Evolutionary conservation across 2,888 invertebrate species (phyloP).

Genomic region (Pyrochroa serraticornis): DNA sequence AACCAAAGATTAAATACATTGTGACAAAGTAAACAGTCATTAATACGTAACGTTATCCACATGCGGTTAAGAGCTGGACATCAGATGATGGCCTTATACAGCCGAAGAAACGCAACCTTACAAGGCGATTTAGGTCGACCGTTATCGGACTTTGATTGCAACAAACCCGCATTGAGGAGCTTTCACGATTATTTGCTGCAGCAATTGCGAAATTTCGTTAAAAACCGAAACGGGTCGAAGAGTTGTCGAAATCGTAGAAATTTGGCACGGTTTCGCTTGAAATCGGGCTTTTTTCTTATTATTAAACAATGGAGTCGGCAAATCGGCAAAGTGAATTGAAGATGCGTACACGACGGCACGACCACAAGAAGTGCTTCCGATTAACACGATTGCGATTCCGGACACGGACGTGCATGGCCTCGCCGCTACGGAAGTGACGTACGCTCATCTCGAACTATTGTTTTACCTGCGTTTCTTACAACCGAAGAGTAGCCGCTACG

Average conservation of each 20-base stretch:
- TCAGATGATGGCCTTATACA: slow-evolving; percentile 12
- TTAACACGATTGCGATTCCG: slow-evolving; percentile 31
- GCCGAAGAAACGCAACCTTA: slow-evolving; percentile 1
- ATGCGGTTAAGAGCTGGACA: slow-evolving; percentile 18
- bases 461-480: slow-evolving; percentile 8
- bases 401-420: slow-evolving; percentile 42
- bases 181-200: no score
- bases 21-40: slow-evolving; percentile 8
- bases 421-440: slow-evolving; percentile 53
- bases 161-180: no score
- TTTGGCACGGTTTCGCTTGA: not conserved
- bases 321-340: slow-evolving; percentile 29
- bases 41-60: slow-evolving; percentile 14
- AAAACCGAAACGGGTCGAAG: no score
- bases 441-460: slow-evolving; percentile 41
- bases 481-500: not conserved
- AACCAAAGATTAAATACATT: slow-evolving; percentile 10
- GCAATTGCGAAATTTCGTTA: no score
- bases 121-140: slow-evolving; percentile 6
- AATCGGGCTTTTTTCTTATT: not conserved
- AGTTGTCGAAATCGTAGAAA: no score
- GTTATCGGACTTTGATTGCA: no score
- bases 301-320: slow-evolving; percentile 27
- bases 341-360: slow-evolving; percentile 31
- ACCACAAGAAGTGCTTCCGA: slow-evolving; percentile 40